Conservation (phyloP, 2,113 vertebrate species). For the Aptenodytes patagonicus region DNA sequence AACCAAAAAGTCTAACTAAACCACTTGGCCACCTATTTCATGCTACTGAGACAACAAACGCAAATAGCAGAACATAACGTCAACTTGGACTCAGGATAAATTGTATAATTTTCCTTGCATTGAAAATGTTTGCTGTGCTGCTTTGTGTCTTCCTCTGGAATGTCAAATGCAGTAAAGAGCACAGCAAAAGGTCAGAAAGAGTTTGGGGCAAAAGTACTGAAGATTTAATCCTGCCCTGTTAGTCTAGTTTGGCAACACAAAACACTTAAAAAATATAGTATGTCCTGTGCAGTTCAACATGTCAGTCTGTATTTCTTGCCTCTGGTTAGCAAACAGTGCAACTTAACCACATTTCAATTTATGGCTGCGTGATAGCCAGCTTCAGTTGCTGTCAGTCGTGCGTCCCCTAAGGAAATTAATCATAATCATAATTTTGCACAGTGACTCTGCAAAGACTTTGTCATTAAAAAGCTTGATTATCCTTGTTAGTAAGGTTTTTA, state of each 20-base stretch:
- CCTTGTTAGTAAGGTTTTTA: not conserved
- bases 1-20: not conserved
- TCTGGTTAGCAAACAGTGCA: not conserved
- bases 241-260: not conserved
- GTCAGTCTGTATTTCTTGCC: not conserved
- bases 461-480: slow-evolving; percentile 23
- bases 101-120: not conserved
- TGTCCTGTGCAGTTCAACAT: not conserved
- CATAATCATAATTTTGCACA: slow-evolving; percentile 37
- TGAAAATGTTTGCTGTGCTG: not conserved
- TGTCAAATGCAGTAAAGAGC: not conserved
- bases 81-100: not conserved
- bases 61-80: not conserved
- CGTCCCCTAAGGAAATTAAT: slow-evolving; percentile 22
- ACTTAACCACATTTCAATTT: not conserved
- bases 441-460: slow-evolving; percentile 14
- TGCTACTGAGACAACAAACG: not conserved
- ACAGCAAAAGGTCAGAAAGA: slow-evolving; percentile 1
- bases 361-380: not conserved
- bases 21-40: not conserved
- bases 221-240: not conserved
- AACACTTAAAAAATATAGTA: not conserved
- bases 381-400: slow-evolving; percentile 14
- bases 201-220: not conserved
- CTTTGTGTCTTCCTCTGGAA: not conserved